These are phyloP conservation scores for Apotomis betuletana DNA, from an alignment of 2,888 invertebrate genomes.

Conservation along the genomic window DNA sequence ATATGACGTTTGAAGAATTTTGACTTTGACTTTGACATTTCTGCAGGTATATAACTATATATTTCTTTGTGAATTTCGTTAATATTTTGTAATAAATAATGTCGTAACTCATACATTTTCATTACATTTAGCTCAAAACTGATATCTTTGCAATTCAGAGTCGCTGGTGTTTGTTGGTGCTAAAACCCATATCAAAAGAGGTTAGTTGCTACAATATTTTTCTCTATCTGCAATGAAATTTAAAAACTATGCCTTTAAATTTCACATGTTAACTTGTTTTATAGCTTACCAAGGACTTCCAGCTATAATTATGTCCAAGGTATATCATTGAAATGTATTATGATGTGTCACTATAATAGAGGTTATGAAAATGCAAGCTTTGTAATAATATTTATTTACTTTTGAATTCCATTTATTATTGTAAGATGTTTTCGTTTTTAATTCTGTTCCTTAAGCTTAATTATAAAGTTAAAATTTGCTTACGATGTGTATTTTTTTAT, in stretches of 20 bases:
- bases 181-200: constrained; percentile 6
- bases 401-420: background rate
- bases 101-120: background rate
- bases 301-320: constrained; percentile 67
- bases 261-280: constrained; percentile 50
- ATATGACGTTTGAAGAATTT: background rate
- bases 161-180: background rate
- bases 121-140: background rate
- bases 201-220: constrained; percentile 21
- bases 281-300: constrained; percentile 68
- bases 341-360: constrained; percentile 57
- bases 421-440: background rate
- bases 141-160: background rate
- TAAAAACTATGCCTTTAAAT: constrained; percentile 10
- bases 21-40: constrained; percentile 14
- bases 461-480: too few relatives aligned
- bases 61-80: background rate
- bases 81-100: background rate
- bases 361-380: constrained; percentile 54
- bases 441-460: background rate
- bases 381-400: background rate
- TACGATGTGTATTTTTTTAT: too few relatives aligned
- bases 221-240: constrained; percentile 1
- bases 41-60: background rate
- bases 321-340: constrained; percentile 51